These are phyloP conservation scores for Yasuhikotakia modesta DNA, from an alignment of 2,797 vertebrate genomes.

Conservation along the genomic window DNA sequence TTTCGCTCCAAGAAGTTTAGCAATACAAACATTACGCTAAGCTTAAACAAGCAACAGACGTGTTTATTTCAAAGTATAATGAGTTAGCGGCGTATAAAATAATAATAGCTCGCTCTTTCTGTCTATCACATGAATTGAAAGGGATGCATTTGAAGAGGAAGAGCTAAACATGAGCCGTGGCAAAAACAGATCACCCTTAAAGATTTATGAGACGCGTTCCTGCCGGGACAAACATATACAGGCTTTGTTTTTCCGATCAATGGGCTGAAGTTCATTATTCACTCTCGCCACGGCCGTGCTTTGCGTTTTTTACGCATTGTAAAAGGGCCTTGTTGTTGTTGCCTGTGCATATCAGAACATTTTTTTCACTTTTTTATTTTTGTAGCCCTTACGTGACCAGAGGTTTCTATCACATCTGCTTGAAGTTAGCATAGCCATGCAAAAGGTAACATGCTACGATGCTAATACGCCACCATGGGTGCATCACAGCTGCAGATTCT, in stretches of 20 bases:
- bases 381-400: conserved; percentile 29
- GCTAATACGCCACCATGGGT: conserved; percentile 72
- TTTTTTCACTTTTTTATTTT: conserved; percentile 50
- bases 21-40: neutral
- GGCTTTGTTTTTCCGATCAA: conserved; percentile 64
- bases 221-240: conserved; percentile 76
- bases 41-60: conserved; percentile 5
- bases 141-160: conserved; percentile 62
- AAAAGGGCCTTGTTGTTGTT: conserved; percentile 57
- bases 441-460: conserved; percentile 47
- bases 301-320: conserved; percentile 71
- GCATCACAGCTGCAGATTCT: conserved; percentile 60
- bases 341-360: conserved; percentile 50
- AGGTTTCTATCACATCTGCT: conserved; percentile 68
- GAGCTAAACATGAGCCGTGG: conserved; percentile 58
- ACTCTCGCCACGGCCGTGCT: conserved; percentile 64
- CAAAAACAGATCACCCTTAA: conserved; percentile 69
- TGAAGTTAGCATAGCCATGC: conserved; percentile 71
- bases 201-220: conserved; percentile 80
- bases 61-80: conserved; percentile 46
- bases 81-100: conserved; percentile 30
- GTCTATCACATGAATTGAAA: conserved; percentile 68
- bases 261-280: conserved; percentile 65
- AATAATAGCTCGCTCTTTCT: conserved; percentile 39
- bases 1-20: neutral